Evolutionary conservation across 2,797 vertebrate genomes (phyloP).

Genomic region (Spinus pinus): DNA sequence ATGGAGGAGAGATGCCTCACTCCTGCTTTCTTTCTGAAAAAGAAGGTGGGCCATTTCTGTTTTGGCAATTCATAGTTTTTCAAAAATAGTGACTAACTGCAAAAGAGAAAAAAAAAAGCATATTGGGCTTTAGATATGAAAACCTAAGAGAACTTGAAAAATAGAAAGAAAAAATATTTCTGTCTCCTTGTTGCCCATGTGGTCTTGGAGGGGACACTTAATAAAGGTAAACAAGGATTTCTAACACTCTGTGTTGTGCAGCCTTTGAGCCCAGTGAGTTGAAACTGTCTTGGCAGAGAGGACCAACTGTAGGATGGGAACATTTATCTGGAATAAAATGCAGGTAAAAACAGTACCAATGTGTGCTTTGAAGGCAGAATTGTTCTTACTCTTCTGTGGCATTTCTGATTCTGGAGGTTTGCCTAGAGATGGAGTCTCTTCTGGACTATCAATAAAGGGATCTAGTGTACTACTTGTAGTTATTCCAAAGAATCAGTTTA

Average conservation of each 20-base stretch:
- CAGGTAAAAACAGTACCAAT: neutral
- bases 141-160: constrained; percentile 9
- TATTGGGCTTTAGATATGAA: neutral
- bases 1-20: neutral
- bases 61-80: constrained; percentile 4
- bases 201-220: neutral
- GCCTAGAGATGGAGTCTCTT: neutral
- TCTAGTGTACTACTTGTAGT: neutral
- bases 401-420: constrained; percentile 8
- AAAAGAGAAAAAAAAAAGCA: neutral
- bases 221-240: constrained; percentile 54
- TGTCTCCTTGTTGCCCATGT: neutral
- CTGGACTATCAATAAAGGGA: neutral
- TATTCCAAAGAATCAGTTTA: neutral
- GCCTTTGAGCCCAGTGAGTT: constrained; percentile 20
- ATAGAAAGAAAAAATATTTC: constrained; percentile 6
- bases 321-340: constrained; percentile 26
- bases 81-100: neutral
- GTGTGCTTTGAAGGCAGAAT: neutral
- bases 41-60: neutral
- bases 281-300: constrained; percentile 37
- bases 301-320: neutral
- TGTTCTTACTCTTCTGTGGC: neutral
- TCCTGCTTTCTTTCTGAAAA: neutral
- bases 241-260: neutral